These are phyloP conservation scores for Ditula angustiorana DNA, from an alignment of 2,888 invertebrate genomes.

Conservation along the genomic window DNA sequence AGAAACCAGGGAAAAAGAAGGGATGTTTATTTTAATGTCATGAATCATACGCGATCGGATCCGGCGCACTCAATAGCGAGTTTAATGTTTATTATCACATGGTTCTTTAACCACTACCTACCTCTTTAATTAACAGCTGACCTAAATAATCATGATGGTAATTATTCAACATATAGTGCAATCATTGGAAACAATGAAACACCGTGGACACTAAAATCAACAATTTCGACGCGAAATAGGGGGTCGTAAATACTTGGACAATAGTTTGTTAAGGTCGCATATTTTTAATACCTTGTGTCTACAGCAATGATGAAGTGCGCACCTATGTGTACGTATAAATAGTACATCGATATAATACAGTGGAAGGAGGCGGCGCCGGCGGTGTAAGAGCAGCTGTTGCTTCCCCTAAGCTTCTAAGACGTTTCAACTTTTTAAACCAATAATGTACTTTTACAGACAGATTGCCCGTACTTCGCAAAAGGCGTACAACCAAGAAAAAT, in stretches of 20 bases:
- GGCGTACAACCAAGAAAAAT: not conserved
- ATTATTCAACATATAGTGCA: not conserved
- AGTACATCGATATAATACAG: not conserved
- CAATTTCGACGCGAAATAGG: no score
- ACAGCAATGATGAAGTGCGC: no score
- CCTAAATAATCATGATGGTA: slow-evolving; percentile 17
- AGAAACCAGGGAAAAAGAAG: slow-evolving; percentile 59
- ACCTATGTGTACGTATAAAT: no score
- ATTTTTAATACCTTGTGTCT: no score
- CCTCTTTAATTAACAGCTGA: slow-evolving; percentile 23
- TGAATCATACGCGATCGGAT: slow-evolving; percentile 62
- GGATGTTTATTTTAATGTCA: slow-evolving; percentile 68
- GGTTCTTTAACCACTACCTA: slow-evolving; percentile 19
- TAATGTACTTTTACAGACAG: no score
- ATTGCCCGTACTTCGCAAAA: not conserved
- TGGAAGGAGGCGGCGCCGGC: not conserved
- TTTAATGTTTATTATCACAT: slow-evolving; percentile 30
- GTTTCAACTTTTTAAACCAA: not conserved
- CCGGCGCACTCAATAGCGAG: slow-evolving; percentile 29
- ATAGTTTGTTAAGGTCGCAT: no score
- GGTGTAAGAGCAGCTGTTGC: not conserved
- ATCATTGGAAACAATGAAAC: not conserved
- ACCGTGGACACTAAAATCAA: no score
- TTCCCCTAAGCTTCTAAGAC: not conserved
- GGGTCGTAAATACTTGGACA: no score